phyloP scores from a whole-genome alignment of 2,113 vertebrate genomes.

The Dasypus novemcinctus region DNA sequence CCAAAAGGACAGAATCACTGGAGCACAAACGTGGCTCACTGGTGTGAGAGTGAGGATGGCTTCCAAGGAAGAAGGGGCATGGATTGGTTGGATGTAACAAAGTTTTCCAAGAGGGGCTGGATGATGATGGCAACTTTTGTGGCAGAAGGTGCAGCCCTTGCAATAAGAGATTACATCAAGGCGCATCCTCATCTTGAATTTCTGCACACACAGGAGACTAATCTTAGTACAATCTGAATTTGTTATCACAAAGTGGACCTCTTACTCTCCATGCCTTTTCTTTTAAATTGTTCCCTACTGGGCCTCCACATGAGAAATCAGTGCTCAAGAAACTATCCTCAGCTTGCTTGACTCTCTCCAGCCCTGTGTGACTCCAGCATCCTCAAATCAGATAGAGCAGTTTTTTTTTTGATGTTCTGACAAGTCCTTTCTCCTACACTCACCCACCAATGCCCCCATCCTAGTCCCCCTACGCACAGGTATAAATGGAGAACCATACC shows the following conservation, averaged over 20 bases:
- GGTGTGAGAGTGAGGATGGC: neutral
- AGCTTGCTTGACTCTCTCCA: neutral
- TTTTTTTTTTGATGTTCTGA: neutral
- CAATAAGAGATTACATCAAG: fast-evolving
- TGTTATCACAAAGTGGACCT: fast-evolving
- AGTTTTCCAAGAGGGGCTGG: neutral
- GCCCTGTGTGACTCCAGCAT: neutral
- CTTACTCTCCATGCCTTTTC: neutral
- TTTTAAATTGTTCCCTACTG: neutral
- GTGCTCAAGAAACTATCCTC: neutral
- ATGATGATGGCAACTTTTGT: fast-evolving
- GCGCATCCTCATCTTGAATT: neutral
- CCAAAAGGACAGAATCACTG: fast-evolving
- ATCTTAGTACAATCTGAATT: too few species aligned
- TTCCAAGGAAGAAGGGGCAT: neutral
- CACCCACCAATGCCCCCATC: fast-evolving
- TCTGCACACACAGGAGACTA: neutral
- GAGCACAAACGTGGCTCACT: fast-evolving
- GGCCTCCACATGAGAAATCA: neutral
- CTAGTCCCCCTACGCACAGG: neutral
- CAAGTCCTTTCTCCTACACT: neutral
- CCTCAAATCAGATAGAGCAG: too few species aligned
- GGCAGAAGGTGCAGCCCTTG: neutral
- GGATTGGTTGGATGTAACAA: neutral
- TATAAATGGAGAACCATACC: fast-evolving